Base-by-base conservation (phyloP, 92 coral and sea anemone genomes). In the Heteractis magnifica region DNA sequence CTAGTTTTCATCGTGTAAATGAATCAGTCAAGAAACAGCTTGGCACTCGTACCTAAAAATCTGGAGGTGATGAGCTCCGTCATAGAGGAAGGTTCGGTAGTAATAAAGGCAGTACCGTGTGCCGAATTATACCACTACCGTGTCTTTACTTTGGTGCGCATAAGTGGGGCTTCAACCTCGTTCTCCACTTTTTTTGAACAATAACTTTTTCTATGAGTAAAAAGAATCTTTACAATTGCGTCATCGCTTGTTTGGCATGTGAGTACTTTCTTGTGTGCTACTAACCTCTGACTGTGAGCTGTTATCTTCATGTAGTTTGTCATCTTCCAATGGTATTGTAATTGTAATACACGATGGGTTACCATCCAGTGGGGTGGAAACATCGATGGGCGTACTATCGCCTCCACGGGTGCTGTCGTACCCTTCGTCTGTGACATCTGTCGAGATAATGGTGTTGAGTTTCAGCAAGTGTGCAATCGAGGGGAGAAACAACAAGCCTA, bases 401-500 rank as follows among this genome's bases (percentile, higher is more conserved):
- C 73, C 84, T 51, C 84, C 48, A 9, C 75, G 55, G 9, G 65
- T 81, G 64, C 77, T 81, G 51, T 81, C 84, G 49, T 81, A 81
- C 9, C 84, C 84, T 70, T 81, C 84, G 56, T 81, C 84, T 68
- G 77, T 68, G 8, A 4, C 15, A 68, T 68, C 73, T 62, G 26
- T 8, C 19, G 15, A 26, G 72, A 13, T 21, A 4, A 70, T 13
- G 20, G 49, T 56, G 19, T 19, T 60, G 18, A 10, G 82, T 10
- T 59, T 34, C 44, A 34, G 44, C 3, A 34, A 34, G 44, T n/a
- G n/a, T n/a, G n/a, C n/a, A n/a, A n/a, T n/a, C n/a, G n/a, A n/a
- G n/a, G n/a, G n/a, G n/a, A n/a, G n/a, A n/a, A n/a, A n/a, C n/a
- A n/a, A n/a, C n/a, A 34, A 34, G 44, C 44, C 2, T 34, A 34